Evolutionary conservation across 1,140 invertebrate genomes (phyloP), one percentile per base, ranked within the genome.

Genomic region (Zaprionus inermis): DNA sequence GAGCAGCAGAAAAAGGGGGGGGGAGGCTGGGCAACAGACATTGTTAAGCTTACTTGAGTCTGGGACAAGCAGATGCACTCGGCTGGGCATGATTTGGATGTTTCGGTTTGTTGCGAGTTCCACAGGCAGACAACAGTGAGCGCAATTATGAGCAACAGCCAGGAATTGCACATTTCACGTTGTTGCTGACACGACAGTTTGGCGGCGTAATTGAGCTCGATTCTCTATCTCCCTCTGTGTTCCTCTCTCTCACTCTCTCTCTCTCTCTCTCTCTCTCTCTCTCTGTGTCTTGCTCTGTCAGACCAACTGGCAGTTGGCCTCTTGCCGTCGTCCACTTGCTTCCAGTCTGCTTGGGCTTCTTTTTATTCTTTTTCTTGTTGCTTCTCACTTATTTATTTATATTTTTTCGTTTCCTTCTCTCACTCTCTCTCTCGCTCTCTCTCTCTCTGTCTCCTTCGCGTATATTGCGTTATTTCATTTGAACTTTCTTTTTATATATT

Each of bases 61-160:
- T 96, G 95, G 56, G 96, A 96, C 46, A 97, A 93, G 91, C 96
- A 97, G 90, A 97, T 96, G 93, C 96, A 97, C 93, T 96, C 95
- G 76, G 93, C 92, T 72, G 95, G 95, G 89, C 96, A 97, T 91
- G 91, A 92, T 90, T 92, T 91, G 78, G 90, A 91, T 89, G 91
- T 83, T 91, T 92, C 91, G 81, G 81, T 86, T 80, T 90, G 83
- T 89, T 91, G 91, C 81, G 89, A 91, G 81, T 92, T 92, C 91
- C 91, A 92, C 85, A 91, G 91, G 90, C 91, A 92, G 91, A 91
- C 91, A 89, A 91, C 89, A 85, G 84, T 83, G 79, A 92, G 90
- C 81, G 88, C 82, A 91, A 91, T 91, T 92, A 90, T 90, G 78
- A 90, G 90, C 78, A 91, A 77, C 86, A 92, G 84, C 91, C 89